A percentile compares a stretch with the other conserved stretches of the same genome.
phyloP scores from a whole-genome alignment of 2,113 vertebrate genomes.

The Ophthalmolycus amberensis region DNA sequence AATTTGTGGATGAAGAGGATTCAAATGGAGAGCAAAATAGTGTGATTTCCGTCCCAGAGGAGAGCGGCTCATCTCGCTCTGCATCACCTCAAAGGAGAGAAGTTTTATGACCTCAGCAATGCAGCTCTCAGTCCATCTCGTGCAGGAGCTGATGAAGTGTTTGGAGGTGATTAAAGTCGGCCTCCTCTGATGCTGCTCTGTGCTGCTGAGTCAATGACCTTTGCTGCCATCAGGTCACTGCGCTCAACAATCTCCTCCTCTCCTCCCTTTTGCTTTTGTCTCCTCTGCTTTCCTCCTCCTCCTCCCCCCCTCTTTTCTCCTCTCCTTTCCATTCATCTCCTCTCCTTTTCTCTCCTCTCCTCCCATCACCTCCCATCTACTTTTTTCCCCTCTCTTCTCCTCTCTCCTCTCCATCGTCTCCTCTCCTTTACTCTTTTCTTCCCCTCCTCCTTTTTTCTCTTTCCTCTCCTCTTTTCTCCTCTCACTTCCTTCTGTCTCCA shows the following conservation, averaged over 20 bases:
- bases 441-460: neutral
- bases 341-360: neutral
- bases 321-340: neutral
- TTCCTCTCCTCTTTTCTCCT: too few species aligned
- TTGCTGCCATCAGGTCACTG: slow-evolving; percentile 51
- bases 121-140: slow-evolving; percentile 44
- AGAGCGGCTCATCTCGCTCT: slow-evolving; percentile 22
- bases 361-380: neutral
- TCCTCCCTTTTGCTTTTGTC: neutral
- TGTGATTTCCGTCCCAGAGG: slow-evolving; percentile 16
- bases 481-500: too few species aligned
- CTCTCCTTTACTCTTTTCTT: neutral
- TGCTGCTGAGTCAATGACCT: slow-evolving; percentile 76
- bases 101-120: slow-evolving; percentile 54
- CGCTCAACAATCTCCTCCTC: slow-evolving; percentile 28
- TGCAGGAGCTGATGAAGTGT: slow-evolving; percentile 60
- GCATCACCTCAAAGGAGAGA: neutral
- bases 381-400: neutral
- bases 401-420: neutral
- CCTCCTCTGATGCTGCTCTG: slow-evolving; percentile 45
- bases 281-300: neutral
- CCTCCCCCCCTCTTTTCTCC: neutral
- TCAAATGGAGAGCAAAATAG: slow-evolving; percentile 30
- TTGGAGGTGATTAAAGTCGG: slow-evolving; percentile 65
- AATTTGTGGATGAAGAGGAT: slow-evolving; percentile 30